Evolutionary conservation across 2,797 vertebrate genomes (phyloP).

Genomic region (Sphaeramia orbicularis): DNA sequence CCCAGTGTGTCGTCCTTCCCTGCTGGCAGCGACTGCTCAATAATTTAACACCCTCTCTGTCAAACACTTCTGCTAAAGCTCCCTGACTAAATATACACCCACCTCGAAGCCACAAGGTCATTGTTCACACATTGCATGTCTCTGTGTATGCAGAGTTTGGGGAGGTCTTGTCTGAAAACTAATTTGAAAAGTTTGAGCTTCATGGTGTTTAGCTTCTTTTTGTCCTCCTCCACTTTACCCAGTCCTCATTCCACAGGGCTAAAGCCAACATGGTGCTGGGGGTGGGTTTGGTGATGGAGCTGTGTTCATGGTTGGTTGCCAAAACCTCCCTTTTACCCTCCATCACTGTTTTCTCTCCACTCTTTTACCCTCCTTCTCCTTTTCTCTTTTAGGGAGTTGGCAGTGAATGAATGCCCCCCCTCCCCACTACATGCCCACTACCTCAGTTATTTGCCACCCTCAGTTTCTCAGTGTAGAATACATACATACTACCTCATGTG

Average conservation of each 20-base stretch:
- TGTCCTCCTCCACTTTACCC: constrained; percentile 30
- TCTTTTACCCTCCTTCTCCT: not conserved
- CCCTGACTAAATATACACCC: constrained; percentile 66
- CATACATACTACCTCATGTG: constrained; percentile 22
- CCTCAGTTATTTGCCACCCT: constrained; percentile 28
- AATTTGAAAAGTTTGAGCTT: constrained; percentile 39
- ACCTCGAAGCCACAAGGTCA: constrained; percentile 54
- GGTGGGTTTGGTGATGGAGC: constrained; percentile 48
- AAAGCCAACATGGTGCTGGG: constrained; percentile 25
- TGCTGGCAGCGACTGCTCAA: constrained; percentile 62
- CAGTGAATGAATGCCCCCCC: constrained; percentile 46
- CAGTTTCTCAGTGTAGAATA: not conserved
- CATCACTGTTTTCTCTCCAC: constrained; percentile 34
- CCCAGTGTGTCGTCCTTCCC: constrained; percentile 51
- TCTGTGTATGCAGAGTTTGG: constrained; percentile 11
- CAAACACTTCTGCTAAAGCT: constrained; percentile 47
- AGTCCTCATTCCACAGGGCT: constrained; percentile 20
- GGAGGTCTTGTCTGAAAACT: constrained; percentile 27
- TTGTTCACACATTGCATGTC: constrained; percentile 14
- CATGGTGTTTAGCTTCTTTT: constrained; percentile 31
- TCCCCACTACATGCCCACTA: constrained; percentile 40
- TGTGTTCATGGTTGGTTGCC: constrained; percentile 34
- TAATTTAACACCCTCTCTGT: constrained; percentile 67
- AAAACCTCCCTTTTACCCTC: constrained; percentile 1
- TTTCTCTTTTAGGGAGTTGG: constrained; percentile 20